Evolutionary conservation across 2,888 invertebrate species (phyloP), one percentile per base, ranked within the genome.

Genomic region (Ecliptopera silaceata): DNA sequence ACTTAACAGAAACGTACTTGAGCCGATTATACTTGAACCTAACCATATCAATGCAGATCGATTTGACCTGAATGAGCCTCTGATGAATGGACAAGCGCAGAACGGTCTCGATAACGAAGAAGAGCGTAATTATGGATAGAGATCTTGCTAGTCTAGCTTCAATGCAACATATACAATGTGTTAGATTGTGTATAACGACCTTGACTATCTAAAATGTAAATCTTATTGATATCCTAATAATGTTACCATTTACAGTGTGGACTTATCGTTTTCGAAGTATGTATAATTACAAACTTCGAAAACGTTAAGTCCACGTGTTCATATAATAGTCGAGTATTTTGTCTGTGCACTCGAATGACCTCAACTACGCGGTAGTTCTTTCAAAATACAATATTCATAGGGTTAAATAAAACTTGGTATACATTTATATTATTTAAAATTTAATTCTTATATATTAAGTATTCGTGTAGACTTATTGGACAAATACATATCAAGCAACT

Each of bases 381-480:
- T 29, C n/a, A 29, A n/a, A 11, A 31, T 3, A n/a, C 31, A 3
- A n/a, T n/a, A 11, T 31, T 31, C 31, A 8, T 31, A n/a, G n/a
- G 31, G 20, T 20, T 12, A 11, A 72, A 70, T 71, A 59, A 77
- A 77, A 78, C 64, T 36, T 61, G 1, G 47, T 69, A 66, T 68
- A 68, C 73, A 77, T 60, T 26, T 44, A 44, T 17, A 10, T 34
- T 38, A 10, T 48, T 39, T 51, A 44, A 77, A 73, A 71, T 79
- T 63, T 26, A 26, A 26, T 26, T 69, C 72, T 79, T 74, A 72
- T 67, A 72, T 67, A 39, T 68, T 77, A 15, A 15, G 15, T 8
- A 76, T 68, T 69, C 61, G 54, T 71, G 68, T 75, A 74, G 70
- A 48, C 70, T 68, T 66, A 66, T 60, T 69, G 66, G 60, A 63